These are phyloP conservation scores for Aspidiotus destructor DNA, from an alignment of 2,888 invertebrate genomes.

Conservation along the genomic window DNA sequence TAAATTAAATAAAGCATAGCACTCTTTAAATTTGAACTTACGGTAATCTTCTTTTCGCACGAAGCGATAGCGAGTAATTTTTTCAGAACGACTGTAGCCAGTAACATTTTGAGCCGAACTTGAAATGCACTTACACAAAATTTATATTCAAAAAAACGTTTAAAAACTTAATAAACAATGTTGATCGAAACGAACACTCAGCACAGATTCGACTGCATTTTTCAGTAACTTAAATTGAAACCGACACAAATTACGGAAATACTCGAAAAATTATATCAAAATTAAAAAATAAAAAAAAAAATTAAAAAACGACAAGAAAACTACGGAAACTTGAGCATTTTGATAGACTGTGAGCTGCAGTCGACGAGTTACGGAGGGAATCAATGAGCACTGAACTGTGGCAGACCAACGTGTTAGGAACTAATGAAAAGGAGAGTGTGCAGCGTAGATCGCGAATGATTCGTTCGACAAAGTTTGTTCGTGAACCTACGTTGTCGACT, in stretches of 20 bases:
- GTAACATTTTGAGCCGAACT: conserved; percentile 17
- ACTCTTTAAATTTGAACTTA: background rate
- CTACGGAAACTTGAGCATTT: background rate
- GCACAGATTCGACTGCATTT: too few species aligned
- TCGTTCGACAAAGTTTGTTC: conserved; percentile 11
- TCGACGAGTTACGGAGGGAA: background rate
- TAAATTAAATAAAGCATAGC: too few species aligned
- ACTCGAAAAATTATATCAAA: background rate
- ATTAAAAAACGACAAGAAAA: background rate
- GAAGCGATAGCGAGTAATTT: conserved; percentile 26
- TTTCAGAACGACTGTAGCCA: conserved; percentile 29
- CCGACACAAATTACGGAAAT: too few species aligned
- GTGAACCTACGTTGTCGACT: too few species aligned
- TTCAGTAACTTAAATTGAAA: too few species aligned
- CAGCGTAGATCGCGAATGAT: conserved; percentile 18
- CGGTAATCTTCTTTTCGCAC: conserved; percentile 19
- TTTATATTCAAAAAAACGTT: too few species aligned
- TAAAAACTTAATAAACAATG: too few species aligned
- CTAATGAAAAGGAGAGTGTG: conserved; percentile 13
- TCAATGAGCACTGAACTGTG: background rate
- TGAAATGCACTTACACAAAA: background rate
- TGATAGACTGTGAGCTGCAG: background rate
- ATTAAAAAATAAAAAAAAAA: conserved; percentile 10
- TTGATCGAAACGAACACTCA: too few species aligned
- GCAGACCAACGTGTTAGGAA: conserved; percentile 11